Conservation (phyloP, 2,888 invertebrate genomes). For the Sisyra nigra region DNA sequence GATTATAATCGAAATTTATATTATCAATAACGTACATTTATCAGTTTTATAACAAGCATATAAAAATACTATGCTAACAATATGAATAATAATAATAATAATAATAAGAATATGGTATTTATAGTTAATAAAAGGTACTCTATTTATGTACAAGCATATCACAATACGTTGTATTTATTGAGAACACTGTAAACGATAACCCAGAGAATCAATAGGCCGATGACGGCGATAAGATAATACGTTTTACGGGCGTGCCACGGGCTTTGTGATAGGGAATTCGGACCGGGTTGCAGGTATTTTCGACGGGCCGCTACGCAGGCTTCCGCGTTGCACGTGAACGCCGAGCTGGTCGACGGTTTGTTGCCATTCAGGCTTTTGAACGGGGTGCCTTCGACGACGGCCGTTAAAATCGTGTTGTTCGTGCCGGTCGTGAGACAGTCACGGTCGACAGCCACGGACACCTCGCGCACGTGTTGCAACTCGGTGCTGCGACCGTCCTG, state of each 20-base stretch:
- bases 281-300: slow-evolving; percentile 21
- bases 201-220: slow-evolving; percentile 31
- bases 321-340: slow-evolving; percentile 22
- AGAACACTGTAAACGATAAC: slow-evolving; percentile 24
- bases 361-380: not conserved
- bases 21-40: too few relatives aligned
- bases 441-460: slow-evolving; percentile 16
- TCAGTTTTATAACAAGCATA: not conserved
- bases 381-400: not conserved
- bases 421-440: slow-evolving; percentile 16
- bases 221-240: slow-evolving; percentile 27
- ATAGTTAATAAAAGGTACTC: not conserved
- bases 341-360: slow-evolving; percentile 12
- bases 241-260: slow-evolving; percentile 36
- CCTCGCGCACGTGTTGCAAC: slow-evolving; percentile 22
- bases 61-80: not conserved
- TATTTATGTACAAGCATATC: not conserved
- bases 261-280: slow-evolving; percentile 22
- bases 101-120: not conserved
- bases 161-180: slow-evolving; percentile 1
- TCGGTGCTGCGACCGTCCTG: slow-evolving; percentile 21
- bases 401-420: slow-evolving; percentile 8
- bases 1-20: too few relatives aligned
- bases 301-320: slow-evolving; percentile 23
- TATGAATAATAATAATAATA: not conserved